Evolutionary conservation across 2,797 vertebrate species (phyloP).

Genomic region (Characodon lateralis): DNA sequence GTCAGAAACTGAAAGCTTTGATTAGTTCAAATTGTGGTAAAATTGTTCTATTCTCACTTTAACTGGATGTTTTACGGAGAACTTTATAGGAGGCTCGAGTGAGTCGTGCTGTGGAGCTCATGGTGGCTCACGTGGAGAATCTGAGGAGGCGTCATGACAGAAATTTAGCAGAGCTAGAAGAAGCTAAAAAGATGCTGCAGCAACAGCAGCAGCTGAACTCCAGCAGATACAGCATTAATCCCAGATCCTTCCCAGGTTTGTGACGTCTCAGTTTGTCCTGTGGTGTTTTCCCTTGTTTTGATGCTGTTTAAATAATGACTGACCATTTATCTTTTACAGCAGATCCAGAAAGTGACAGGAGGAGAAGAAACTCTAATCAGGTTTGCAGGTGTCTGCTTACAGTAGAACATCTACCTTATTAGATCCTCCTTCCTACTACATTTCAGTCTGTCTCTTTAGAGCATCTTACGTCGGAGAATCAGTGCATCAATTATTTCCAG

Average conservation of each 20-base stretch:
- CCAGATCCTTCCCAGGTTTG: constrained; percentile 66
- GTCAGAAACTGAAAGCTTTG: not conserved
- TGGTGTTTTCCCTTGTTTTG: not conserved
- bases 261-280: not conserved
- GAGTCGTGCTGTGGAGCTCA: constrained; percentile 85
- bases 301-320: constrained; percentile 4
- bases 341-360: constrained; percentile 79
- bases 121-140: constrained; percentile 88
- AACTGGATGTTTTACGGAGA: not conserved
- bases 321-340: constrained; percentile 30
- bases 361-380: constrained; percentile 71
- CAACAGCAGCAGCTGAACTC: constrained; percentile 80
- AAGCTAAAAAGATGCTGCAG: constrained; percentile 77
- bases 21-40: not conserved
- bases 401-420: constrained; percentile 7
- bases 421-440: constrained; percentile 24
- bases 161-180: constrained; percentile 81
- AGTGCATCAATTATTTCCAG: constrained; percentile 82
- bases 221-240: constrained; percentile 66
- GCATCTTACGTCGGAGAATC: constrained; percentile 76
- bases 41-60: not conserved
- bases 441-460: constrained; percentile 50
- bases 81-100: constrained; percentile 83
- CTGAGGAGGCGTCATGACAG: constrained; percentile 78
- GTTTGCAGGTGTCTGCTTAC: constrained; percentile 55